Percentiles rank a stretch among this genome's conserved stretches.
Conservation (phyloP, 2,888 invertebrate species). For the Ormia ochracea region DNA sequence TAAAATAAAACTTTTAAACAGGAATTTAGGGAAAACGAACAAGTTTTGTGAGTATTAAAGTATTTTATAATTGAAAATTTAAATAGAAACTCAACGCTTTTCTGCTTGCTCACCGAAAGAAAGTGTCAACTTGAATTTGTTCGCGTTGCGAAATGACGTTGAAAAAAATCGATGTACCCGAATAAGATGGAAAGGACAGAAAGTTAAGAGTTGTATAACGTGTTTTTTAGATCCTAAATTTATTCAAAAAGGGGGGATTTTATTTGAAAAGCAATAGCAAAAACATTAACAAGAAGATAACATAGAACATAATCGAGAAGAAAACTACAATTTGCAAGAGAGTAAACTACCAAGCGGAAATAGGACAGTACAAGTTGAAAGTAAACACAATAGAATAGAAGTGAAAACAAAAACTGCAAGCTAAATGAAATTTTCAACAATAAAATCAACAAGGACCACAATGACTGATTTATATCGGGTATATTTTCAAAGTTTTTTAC, state of each 20-base stretch:
- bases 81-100: conserved; percentile 15
- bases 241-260: conserved; percentile 12
- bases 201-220: neutral
- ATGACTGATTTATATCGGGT: neutral
- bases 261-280: neutral
- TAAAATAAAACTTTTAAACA: conserved; percentile 15
- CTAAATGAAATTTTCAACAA: conserved; percentile 15
- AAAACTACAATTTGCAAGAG: conserved; percentile 18
- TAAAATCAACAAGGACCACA: neutral
- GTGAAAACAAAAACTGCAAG: conserved; percentile 49
- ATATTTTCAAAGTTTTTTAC: too few relatives aligned
- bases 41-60: too few relatives aligned
- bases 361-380: conserved; percentile 59
- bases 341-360: conserved; percentile 47
- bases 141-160: conserved; percentile 5
- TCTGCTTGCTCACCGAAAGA: neutral
- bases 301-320: conserved; percentile 20
- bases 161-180: neutral
- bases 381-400: conserved; percentile 58
- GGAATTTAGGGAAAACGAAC: neutral
- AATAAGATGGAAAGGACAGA: neutral
- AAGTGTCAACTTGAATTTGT: conserved; percentile 41
- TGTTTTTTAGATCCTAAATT: neutral
- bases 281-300: neutral
- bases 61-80: conserved; percentile 21